A percentile compares a stretch with the other conserved stretches of the same genome.
These are phyloP conservation scores for Microctenopoma lineatum DNA, from an alignment of 2,797 vertebrate genomes.

Conservation along the genomic window DNA sequence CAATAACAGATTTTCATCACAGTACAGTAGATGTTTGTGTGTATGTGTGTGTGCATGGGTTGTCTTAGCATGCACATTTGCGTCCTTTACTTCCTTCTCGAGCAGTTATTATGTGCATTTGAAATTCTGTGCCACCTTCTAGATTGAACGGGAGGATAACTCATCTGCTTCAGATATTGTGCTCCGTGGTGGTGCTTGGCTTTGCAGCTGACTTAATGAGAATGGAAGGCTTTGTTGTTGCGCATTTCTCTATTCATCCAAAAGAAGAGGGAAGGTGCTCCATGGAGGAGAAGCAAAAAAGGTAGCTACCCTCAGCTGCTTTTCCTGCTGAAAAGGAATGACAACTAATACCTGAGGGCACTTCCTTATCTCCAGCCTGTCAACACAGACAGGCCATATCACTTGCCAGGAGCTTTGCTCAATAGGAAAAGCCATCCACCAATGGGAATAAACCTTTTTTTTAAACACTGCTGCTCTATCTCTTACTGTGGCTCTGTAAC, in stretches of 20 bases:
- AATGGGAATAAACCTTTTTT: slow-evolving; percentile 77
- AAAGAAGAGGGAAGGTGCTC: slow-evolving; percentile 83
- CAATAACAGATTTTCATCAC: slow-evolving; percentile 70
- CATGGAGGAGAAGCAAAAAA: slow-evolving; percentile 69
- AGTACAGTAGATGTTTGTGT: slow-evolving; percentile 22
- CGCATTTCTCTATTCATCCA: slow-evolving; percentile 88
- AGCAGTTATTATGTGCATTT: slow-evolving; percentile 83
- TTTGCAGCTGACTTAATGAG: slow-evolving; percentile 85
- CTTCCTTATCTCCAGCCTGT: slow-evolving; percentile 91
- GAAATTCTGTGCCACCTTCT: slow-evolving; percentile 82
- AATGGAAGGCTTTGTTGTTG: slow-evolving; percentile 87
- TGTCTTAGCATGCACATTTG: slow-evolving; percentile 15
- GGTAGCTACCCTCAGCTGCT: slow-evolving; percentile 78
- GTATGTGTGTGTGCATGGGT: slow-evolving; percentile 6
- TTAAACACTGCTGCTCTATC: slow-evolving; percentile 73
- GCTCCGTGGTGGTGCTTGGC: slow-evolving; percentile 78
- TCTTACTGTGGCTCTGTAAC: slow-evolving; percentile 72
- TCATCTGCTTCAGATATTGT: slow-evolving; percentile 81
- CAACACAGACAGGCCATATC: slow-evolving; percentile 89
- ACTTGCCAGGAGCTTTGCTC: slow-evolving; percentile 85
- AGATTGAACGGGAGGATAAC: slow-evolving; percentile 83
- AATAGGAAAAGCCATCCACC: slow-evolving; percentile 75
- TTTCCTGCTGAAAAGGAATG: slow-evolving; percentile 86
- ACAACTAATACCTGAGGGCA: slow-evolving; percentile 91
- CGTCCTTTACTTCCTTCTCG: slow-evolving; percentile 78